These are phyloP conservation scores for Polyommatus iphigenia DNA, from an alignment of 2,888 invertebrate species.

Conservation along the genomic window DNA sequence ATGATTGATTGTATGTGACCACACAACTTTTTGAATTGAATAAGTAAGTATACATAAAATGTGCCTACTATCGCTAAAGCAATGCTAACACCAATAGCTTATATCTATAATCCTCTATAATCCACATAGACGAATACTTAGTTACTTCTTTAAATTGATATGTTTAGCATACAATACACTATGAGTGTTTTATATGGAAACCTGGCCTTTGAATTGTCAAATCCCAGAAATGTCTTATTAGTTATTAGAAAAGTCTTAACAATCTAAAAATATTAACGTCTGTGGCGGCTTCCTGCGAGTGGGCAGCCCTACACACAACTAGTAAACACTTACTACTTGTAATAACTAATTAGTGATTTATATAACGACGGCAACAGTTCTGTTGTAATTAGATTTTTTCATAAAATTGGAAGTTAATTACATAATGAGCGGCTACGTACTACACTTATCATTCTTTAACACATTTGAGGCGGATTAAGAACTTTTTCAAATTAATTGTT, in stretches of 20 bases:
- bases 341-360: conserved; percentile 28
- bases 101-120: too few species aligned
- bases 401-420: conserved; percentile 28
- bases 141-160: too few species aligned
- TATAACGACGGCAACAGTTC: conserved; percentile 27
- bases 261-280: too few species aligned
- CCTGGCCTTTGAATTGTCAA: too few species aligned
- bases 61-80: neutral
- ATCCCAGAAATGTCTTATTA: too few species aligned
- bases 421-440: conserved; percentile 4
- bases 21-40: neutral
- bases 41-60: neutral
- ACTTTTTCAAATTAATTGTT: conserved; percentile 13
- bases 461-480: conserved; percentile 21
- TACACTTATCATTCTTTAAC: conserved; percentile 28
- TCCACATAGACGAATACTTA: too few species aligned
- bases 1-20: conserved; percentile 3
- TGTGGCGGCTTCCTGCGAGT: conserved; percentile 31
- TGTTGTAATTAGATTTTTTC: conserved; percentile 26
- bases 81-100: too few species aligned
- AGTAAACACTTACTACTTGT: conserved; percentile 29
- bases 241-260: too few species aligned
- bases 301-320: neutral
- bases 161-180: too few species aligned
- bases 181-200: too few species aligned